Evolutionary conservation across 2,888 invertebrate genomes (phyloP).

Genomic region (Cyclophora albipunctata): DNA sequence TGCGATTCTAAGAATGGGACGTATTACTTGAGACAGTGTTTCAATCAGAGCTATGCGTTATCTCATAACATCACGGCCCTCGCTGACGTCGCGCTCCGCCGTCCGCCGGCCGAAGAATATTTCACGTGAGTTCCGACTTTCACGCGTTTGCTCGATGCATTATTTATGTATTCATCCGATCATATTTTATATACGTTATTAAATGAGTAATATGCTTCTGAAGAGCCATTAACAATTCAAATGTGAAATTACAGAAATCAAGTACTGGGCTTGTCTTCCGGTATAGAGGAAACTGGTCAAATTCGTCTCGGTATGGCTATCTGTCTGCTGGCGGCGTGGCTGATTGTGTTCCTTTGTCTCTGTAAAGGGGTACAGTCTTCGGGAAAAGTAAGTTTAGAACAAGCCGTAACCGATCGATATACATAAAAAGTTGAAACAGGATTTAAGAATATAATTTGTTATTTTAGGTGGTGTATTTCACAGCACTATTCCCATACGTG

Average conservation of each 20-base stretch:
- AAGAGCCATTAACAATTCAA: constrained; percentile 3
- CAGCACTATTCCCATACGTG: constrained; percentile 84
- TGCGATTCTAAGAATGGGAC: constrained; percentile 78
- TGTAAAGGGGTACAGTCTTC: constrained; percentile 88
- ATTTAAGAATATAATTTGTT: not conserved
- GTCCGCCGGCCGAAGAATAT: constrained; percentile 83
- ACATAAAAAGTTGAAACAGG: not conserved
- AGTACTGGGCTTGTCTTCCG: constrained; percentile 81
- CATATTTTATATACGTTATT: not conserved
- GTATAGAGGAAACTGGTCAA: constrained; percentile 82
- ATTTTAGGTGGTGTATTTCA: constrained; percentile 81
- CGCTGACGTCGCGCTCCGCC: constrained; percentile 73
- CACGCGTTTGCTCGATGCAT: not conserved
- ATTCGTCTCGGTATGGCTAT: constrained; percentile 81
- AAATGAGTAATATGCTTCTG: constrained; percentile 4
- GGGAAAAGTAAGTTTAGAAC: constrained; percentile 73
- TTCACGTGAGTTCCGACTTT: constrained; percentile 74
- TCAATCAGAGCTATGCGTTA: constrained; percentile 73
- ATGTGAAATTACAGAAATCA: constrained; percentile 64
- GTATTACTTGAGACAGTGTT: constrained; percentile 78
- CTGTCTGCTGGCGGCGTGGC: constrained; percentile 85
- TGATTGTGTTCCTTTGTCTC: constrained; percentile 84
- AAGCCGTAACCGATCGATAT: not conserved
- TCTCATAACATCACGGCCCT: constrained; percentile 72
- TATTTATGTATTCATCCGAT: not conserved